phyloP scores from a whole-genome alignment of 2,888 invertebrate genomes.

The Acanthosepion lycidas region DNA sequence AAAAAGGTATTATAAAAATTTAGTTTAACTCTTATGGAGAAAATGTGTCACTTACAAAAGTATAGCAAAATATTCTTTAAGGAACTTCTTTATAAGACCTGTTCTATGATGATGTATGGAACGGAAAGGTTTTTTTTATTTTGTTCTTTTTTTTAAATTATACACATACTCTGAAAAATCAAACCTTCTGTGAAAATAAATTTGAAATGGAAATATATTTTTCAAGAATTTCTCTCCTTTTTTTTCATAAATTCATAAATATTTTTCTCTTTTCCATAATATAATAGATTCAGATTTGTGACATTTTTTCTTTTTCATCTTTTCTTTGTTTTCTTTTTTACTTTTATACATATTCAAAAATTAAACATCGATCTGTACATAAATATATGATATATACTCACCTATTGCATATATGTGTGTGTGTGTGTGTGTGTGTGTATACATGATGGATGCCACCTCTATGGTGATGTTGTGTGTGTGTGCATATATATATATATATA shows the following conservation, averaged over 20 bases:
- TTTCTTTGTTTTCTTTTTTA: background rate
- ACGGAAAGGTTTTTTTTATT: background rate
- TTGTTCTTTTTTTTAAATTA: background rate
- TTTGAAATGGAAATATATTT: background rate
- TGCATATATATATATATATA: too few species aligned
- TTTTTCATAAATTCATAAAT: background rate
- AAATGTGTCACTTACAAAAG: background rate
- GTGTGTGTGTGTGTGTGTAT: too few species aligned
- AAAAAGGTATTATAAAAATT: too few species aligned
- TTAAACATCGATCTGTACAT: background rate
- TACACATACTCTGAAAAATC: background rate
- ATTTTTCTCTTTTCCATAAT: background rate
- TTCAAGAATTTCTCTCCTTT: background rate
- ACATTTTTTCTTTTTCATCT: background rate
- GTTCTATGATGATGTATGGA: background rate
- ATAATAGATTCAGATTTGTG: background rate
- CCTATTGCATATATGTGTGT: too few species aligned
- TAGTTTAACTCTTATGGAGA: background rate
- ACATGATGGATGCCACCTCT: too few species aligned
- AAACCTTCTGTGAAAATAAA: conserved; percentile 15
- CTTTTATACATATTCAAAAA: background rate
- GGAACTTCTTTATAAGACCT: background rate
- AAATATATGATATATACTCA: background rate
- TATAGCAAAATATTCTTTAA: background rate
- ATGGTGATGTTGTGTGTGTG: too few species aligned